phyloP scores from a whole-genome alignment of 2,888 invertebrate species.

The Malthinus seriepunctatus region DNA sequence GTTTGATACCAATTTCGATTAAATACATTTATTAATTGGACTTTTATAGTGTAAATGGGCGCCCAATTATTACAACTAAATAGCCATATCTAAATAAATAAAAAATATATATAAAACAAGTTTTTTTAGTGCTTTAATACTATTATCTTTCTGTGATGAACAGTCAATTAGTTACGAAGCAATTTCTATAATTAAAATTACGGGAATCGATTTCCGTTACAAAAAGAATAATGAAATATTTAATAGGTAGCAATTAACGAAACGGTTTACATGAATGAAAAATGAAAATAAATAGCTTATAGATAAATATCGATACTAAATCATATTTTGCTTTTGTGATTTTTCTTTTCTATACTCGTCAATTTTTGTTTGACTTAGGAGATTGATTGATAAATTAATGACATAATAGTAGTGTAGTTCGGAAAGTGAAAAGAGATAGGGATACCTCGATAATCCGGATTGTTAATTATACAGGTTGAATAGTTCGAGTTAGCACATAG shows the following conservation, averaged over 20 bases:
- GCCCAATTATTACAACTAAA: conserved; percentile 2
- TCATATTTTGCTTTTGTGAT: too few species aligned
- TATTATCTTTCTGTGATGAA: conserved; percentile 4
- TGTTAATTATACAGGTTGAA: too few species aligned
- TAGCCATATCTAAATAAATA: not conserved
- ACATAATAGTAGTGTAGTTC: too few species aligned
- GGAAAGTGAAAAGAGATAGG: too few species aligned
- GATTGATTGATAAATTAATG: too few species aligned
- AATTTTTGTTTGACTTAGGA: too few species aligned
- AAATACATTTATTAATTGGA: conserved; percentile 2
- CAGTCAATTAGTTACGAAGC: conserved; percentile 4
- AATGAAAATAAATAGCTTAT: not conserved
- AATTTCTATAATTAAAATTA: conserved; percentile 6
- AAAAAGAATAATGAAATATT: not conserved
- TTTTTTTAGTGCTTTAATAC: not conserved
- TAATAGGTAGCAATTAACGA: not conserved
- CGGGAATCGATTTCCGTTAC: conserved; percentile 1
- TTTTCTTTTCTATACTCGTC: too few species aligned
- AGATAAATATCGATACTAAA: too few species aligned
- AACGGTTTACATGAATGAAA: not conserved
- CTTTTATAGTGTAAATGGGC: not conserved
- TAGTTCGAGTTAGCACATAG: too few species aligned
- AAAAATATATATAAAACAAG: too few species aligned
- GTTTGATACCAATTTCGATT: too few species aligned
- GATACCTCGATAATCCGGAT: too few species aligned